Evolutionary conservation across 1,140 invertebrate genomes (phyloP).

Genomic region (Doryteuthis pealeii): DNA sequence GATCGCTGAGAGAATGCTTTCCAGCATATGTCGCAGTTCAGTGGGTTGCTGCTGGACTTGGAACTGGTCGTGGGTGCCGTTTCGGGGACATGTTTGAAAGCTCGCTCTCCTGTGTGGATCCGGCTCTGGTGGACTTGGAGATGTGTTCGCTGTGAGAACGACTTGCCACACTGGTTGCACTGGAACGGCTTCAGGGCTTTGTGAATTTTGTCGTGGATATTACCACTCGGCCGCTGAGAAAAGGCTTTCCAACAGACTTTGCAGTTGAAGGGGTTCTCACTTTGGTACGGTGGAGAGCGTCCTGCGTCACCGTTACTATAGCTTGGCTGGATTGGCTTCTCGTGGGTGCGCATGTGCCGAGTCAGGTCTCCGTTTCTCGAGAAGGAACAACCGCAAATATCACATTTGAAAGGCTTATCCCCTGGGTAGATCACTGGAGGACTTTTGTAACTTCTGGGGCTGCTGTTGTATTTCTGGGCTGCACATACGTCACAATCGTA

Average conservation of each 20-base stretch:
- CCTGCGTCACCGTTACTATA: not conserved
- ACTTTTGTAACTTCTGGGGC: too few species aligned
- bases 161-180: slow-evolving; percentile 76
- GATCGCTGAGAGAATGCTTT: slow-evolving; percentile 12
- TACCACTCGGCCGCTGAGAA: not conserved
- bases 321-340: not conserved
- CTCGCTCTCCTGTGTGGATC: slow-evolving; percentile 26
- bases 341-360: slow-evolving; percentile 15
- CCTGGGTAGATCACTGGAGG: not conserved
- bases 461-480: not conserved
- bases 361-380: slow-evolving; percentile 12
- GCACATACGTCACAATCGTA: not conserved
- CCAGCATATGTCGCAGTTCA: slow-evolving; percentile 19
- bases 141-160: slow-evolving; percentile 13
- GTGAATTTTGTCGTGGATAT: slow-evolving; percentile 74
- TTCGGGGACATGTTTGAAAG: not conserved
- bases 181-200: slow-evolving; percentile 90
- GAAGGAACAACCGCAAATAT: slow-evolving; percentile 19
- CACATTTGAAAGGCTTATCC: slow-evolving; percentile 13
- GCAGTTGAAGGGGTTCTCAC: slow-evolving; percentile 3
- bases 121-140: slow-evolving; percentile 18
- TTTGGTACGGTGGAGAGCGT: not conserved
- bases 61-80: not conserved
- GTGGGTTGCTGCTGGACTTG: slow-evolving; percentile 1
- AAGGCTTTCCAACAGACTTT: not conserved